phyloP scores from a whole-genome alignment of 2,113 vertebrate species.

The Narcine bancroftii region DNA sequence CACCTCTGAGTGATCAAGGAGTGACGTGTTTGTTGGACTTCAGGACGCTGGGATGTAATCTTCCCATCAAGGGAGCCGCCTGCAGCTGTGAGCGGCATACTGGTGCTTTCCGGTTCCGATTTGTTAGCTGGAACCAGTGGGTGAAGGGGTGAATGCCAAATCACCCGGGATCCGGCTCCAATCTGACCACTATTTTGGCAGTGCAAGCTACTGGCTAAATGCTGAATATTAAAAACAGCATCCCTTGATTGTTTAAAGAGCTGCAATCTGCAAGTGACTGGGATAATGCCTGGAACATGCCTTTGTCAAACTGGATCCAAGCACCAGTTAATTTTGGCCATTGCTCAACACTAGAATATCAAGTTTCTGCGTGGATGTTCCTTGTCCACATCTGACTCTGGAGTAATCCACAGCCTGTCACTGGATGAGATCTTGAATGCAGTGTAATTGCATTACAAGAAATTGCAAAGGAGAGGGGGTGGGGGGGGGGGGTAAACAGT shows the following conservation, averaged over 20 bases:
- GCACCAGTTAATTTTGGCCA: not conserved
- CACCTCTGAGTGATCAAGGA: conserved; percentile 15
- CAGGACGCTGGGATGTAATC: not conserved
- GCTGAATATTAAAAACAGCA: not conserved
- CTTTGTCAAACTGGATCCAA: not conserved
- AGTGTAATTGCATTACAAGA: not conserved
- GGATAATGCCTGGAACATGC: not conserved
- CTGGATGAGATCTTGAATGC: not conserved
- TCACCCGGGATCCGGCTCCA: not conserved
- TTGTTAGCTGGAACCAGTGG: conserved; percentile 28
- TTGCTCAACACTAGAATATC: not conserved
- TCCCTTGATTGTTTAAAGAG: conserved; percentile 1
- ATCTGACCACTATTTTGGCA: not conserved
- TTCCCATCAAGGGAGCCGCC: not conserved
- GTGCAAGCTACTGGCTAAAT: not conserved
- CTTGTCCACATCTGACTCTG: not conserved
- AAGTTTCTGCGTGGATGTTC: not conserved
- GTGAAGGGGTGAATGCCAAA: not conserved
- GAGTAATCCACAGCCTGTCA: not conserved
- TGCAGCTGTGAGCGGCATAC: too few relatives aligned
- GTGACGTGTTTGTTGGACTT: not conserved
- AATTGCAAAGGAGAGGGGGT: not conserved
- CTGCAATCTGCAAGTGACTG: not conserved
- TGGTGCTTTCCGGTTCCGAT: not conserved
- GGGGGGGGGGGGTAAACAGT: not conserved